Base-by-base conservation (phyloP, 2,888 invertebrate genomes). In the Halictus ligatus region DNA sequence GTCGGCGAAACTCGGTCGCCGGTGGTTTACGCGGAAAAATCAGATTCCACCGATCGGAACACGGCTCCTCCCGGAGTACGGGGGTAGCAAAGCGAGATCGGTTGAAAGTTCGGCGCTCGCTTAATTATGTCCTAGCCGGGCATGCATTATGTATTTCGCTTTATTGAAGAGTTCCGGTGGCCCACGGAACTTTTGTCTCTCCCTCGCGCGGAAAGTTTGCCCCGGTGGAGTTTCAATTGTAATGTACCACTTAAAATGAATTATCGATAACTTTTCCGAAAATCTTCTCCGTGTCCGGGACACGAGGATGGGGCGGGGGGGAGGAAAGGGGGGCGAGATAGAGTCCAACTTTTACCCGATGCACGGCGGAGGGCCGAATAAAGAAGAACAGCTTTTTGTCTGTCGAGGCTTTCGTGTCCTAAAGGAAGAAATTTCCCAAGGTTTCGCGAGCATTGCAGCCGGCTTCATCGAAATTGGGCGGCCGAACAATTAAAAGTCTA, bases 61-160 rank as follows among this genome's bases (percentile, higher is more conserved):
- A 54, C 43, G 50, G 54, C 40, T 46, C n/a, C n/a, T 64, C 67
- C 64, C 58, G 58, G 10, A 58, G 76, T 71, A 43, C 54, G 67
- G 43, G n/a, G 29, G 25, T n/a, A 35, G 35, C 35, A 77, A 43
- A 60, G 71, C 50, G 83, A 83, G 80, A 83, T 83, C 87, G 75
- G 83, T 87, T 7, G 86, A 83, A 87, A 83, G 78, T 83, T 67
- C 60, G 21, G 4, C 35, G 18, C 43, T 74, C 80, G 74, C 29
- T 78, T 83, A 86, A 86, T 86, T 80, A 83, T 86, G 82, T 81
- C 64, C 86, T 72, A 67, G 58, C 48, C 50, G 64, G 86, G 73
- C 75, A 86, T 87, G 87, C 83, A 87, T 87, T 87, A 86, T 86
- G 86, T 86, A 87, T 87, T 80, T 83, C 83, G 60, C 86, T 86